A percentile compares a stretch with the other conserved stretches of the same genome.
Conservation (phyloP, 2,888 invertebrate genomes). For the Stegophylla sp. region DNA sequence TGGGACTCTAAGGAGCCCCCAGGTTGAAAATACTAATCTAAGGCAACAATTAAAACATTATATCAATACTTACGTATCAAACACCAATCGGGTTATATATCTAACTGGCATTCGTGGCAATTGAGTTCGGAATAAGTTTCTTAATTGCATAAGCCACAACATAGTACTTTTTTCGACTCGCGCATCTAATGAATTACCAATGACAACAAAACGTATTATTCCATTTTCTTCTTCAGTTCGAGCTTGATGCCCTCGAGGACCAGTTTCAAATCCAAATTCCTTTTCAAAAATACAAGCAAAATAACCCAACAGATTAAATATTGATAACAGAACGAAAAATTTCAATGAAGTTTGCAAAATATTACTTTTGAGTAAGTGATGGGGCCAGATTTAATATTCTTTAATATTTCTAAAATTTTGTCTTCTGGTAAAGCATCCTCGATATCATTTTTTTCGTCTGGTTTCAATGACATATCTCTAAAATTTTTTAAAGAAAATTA, state of each 20-base stretch:
- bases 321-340: not conserved
- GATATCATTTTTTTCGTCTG: constrained; percentile 21
- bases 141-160: constrained; percentile 90
- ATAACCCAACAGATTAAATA: not conserved
- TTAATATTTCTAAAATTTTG: constrained; percentile 25
- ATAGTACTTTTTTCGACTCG: constrained; percentile 85
- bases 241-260: constrained; percentile 88
- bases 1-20: no score
- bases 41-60: no score
- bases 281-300: constrained; percentile 62
- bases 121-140: constrained; percentile 94
- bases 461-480: constrained; percentile 27
- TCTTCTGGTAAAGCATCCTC: constrained; percentile 33
- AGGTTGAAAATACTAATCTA: no score
- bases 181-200: constrained; percentile 88
- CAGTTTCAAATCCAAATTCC: constrained; percentile 81
- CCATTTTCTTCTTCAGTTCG: constrained; percentile 88
- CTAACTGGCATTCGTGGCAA: constrained; percentile 97
- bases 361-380: constrained; percentile 33
- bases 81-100: constrained; percentile 92
- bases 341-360: not conserved
- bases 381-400: constrained; percentile 13
- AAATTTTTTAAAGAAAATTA: not conserved
- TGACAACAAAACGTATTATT: constrained; percentile 90
- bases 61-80: constrained; percentile 79